Conservation (phyloP, 2,888 invertebrate species). For the Coleophora deauratella region DNA sequence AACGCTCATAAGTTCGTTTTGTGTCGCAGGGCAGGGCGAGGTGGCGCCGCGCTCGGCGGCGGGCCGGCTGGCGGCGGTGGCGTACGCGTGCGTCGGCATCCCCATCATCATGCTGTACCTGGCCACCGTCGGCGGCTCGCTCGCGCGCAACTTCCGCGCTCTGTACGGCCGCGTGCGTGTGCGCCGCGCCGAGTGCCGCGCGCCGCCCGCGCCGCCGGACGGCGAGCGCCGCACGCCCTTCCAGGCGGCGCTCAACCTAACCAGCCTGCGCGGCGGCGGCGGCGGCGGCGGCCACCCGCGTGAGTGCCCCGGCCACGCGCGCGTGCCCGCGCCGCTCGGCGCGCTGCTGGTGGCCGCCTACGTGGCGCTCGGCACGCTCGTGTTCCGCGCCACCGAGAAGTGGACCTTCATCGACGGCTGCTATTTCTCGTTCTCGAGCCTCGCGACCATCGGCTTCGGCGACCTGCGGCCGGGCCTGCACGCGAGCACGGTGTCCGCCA, state of each 20-base stretch:
- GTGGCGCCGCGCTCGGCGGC: slow-evolving; percentile 86
- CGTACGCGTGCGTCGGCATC: slow-evolving; percentile 90
- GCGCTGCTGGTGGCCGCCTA: slow-evolving; percentile 89
- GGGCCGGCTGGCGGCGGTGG: slow-evolving; percentile 87
- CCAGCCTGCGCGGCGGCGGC: slow-evolving; percentile 37
- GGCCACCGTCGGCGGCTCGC: slow-evolving; percentile 88
- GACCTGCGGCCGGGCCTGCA: slow-evolving; percentile 81
- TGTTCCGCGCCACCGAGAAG: slow-evolving; percentile 92
- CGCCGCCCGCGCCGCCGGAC: slow-evolving; percentile 33
- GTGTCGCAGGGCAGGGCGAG: slow-evolving; percentile 84
- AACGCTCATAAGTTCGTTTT: too few species aligned
- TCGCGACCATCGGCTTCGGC: slow-evolving; percentile 89
- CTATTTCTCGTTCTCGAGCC: slow-evolving; percentile 85
- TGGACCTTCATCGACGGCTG: slow-evolving; percentile 94
- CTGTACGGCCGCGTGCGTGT: slow-evolving; percentile 74
- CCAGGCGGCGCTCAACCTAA: slow-evolving; percentile 58
- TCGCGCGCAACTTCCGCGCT: slow-evolving; percentile 85
- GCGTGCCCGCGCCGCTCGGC: slow-evolving; percentile 92
- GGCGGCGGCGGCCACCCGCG: slow-evolving; percentile 35
- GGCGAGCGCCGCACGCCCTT: slow-evolving; percentile 41
- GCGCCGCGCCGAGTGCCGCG: slow-evolving; percentile 17
- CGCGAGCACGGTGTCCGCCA: slow-evolving; percentile 58
- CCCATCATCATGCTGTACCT: slow-evolving; percentile 91
- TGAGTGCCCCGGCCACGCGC: slow-evolving; percentile 74
- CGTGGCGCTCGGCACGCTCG: slow-evolving; percentile 89